Base-by-base conservation (phyloP, 2,888 invertebrate genomes). In the Torymus tubicola region DNA sequence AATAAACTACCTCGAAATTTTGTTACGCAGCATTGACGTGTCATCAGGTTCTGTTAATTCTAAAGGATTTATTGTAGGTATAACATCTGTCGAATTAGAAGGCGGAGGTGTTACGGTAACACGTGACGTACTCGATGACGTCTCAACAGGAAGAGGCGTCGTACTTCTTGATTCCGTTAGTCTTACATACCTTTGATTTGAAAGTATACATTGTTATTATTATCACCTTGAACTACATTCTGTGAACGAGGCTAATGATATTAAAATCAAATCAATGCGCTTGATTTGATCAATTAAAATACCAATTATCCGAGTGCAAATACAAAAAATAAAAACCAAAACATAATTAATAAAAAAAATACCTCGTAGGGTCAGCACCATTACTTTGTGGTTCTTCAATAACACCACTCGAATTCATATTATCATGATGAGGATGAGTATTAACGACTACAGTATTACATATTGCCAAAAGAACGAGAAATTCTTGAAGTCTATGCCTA, bases 361-460 rank as follows among this genome's bases (percentile, higher is more conserved):
- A 89, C 89, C 88, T 87, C 65, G 86, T 85, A 42, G 84, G 80
- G 5, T 74, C 84, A 60, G 85, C 85, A 16, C 87, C 88, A 67
- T 89, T 89, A 42, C 86, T 89, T n/a, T 84, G 84, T 4, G 87
- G 91, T 18, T 92, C 89, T 86, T 94, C 93, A 71, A 94, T 93
- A 31, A 93, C 89, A 31, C 94, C 94, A 88, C 94, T 95, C 74
- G 95, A 93, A 89, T 95, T 94, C 94, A 96, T 95, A 85, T 92
- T 91, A 89, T 95, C 95, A 84, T 93, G 92, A 90, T 95, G 95
- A 10, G 98, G 97, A 89, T 96, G 96, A 70, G 94, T 93, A 84
- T 97, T 96, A 72, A 99, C 98, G 74, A 99, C 96, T 10, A 99
- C 99, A 0, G 99, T 99, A 92, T 99, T 99, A 91, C 99, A 99